Evolutionary conservation across 2,113 vertebrate genomes (phyloP).

Genomic region (Anas platyrhynchos): DNA sequence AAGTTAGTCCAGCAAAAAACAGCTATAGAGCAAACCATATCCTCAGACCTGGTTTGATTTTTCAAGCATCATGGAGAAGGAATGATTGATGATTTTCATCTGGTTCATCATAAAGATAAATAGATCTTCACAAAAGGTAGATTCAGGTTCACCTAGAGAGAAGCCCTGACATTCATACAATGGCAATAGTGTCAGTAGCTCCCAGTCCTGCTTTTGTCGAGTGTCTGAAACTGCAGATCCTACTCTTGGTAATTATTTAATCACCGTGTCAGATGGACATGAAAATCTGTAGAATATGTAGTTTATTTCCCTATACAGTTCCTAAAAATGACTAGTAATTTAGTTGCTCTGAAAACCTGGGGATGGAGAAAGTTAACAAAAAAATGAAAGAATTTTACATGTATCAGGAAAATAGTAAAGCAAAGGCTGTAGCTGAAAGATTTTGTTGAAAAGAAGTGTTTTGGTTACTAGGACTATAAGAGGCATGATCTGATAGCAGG

Average conservation of each 20-base stretch:
- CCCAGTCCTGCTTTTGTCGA: neutral
- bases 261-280: neutral
- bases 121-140: neutral
- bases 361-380: neutral
- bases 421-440: neutral
- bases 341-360: neutral
- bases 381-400: neutral
- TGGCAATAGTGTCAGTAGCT: neutral
- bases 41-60: neutral
- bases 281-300: neutral
- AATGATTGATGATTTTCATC: neutral
- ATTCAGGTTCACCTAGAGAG: neutral
- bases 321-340: neutral
- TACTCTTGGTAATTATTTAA: neutral
- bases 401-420: neutral
- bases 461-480: neutral
- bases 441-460: neutral
- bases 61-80: neutral
- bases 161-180: neutral
- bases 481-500: conserved; percentile 11
- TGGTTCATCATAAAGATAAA: neutral
- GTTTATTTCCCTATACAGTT: neutral
- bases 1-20: neutral
- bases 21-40: neutral
- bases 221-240: neutral